Evolutionary conservation across 2,113 vertebrate genomes (phyloP).

Genomic region (Eretmochelys imbricata): DNA sequence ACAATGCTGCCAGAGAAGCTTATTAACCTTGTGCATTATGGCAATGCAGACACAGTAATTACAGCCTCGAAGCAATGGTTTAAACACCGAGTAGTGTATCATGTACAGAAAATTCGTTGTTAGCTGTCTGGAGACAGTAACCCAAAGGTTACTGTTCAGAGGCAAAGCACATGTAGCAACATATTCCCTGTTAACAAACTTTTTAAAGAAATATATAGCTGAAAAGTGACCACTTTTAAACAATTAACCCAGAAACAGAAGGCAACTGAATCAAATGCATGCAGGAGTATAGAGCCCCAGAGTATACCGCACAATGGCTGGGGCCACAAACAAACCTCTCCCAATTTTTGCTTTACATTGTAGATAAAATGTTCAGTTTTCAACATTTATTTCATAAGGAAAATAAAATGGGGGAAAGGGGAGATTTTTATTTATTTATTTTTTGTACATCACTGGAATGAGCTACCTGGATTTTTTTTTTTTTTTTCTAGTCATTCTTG

Average conservation of each 20-base stretch:
- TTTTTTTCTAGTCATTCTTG: background rate
- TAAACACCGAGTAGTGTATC: constrained; percentile 47
- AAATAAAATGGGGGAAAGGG: background rate
- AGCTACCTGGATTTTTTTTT: background rate
- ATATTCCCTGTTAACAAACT: background rate
- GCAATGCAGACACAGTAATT: constrained; percentile 49
- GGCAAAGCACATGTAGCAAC: constrained; percentile 17
- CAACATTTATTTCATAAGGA: background rate
- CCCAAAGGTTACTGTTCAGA: background rate
- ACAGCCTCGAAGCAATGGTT: constrained; percentile 43
- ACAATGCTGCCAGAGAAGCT: constrained; percentile 32
- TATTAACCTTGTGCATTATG: constrained; percentile 26
- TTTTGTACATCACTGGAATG: background rate
- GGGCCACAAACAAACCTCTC: accelerated
- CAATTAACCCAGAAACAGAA: background rate
- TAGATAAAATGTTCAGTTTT: background rate
- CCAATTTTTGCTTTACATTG: accelerated
- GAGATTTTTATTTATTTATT: background rate
- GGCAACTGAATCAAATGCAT: background rate
- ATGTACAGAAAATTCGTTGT: constrained; percentile 9
- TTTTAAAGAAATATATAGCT: background rate
- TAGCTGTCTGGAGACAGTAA: constrained; percentile 45
- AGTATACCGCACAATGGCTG: background rate
- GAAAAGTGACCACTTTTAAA: background rate
- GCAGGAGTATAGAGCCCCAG: background rate